Evolutionary conservation across 2,888 invertebrate species (phyloP).

Genomic region (Caenorhabditis plicata): DNA sequence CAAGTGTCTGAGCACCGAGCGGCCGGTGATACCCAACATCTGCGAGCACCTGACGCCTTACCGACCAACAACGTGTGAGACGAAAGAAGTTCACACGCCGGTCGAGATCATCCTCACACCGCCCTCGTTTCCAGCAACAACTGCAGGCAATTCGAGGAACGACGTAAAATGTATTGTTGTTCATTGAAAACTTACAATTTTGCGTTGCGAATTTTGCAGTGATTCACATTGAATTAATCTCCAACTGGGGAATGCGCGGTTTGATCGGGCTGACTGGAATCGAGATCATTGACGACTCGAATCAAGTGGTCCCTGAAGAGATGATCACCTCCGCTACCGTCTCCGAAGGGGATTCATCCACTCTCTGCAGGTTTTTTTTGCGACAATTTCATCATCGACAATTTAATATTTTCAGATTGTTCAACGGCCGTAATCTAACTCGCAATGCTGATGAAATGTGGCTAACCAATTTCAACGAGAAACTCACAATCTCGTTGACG

Average conservation of each 20-base stretch:
- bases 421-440: constrained; percentile 76
- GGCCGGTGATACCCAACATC: not conserved
- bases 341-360: constrained; percentile 5
- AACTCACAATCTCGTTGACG: constrained; percentile 36
- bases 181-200: not conserved
- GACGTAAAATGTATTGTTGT: constrained; percentile 18
- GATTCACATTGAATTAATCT: constrained; percentile 67
- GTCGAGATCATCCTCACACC: not conserved
- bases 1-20: constrained; percentile 54
- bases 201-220: constrained; percentile 34
- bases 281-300: constrained; percentile 65
- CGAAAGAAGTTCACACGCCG: constrained; percentile 4
- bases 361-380: constrained; percentile 3
- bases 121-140: not conserved
- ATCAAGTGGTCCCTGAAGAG: constrained; percentile 14
- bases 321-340: constrained; percentile 6
- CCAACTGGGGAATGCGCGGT: constrained; percentile 69
- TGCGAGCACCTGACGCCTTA: constrained; percentile 18
- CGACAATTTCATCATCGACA: not conserved
- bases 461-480: constrained; percentile 65
- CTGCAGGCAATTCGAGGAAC: not conserved
- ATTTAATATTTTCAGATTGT: constrained; percentile 68
- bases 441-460: constrained; percentile 73
- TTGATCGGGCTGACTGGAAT: constrained; percentile 69
- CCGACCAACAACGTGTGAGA: constrained; percentile 22